These are phyloP conservation scores for Hoplostethus atlanticus DNA, from an alignment of 2,797 vertebrate species.

Conservation along the genomic window DNA sequence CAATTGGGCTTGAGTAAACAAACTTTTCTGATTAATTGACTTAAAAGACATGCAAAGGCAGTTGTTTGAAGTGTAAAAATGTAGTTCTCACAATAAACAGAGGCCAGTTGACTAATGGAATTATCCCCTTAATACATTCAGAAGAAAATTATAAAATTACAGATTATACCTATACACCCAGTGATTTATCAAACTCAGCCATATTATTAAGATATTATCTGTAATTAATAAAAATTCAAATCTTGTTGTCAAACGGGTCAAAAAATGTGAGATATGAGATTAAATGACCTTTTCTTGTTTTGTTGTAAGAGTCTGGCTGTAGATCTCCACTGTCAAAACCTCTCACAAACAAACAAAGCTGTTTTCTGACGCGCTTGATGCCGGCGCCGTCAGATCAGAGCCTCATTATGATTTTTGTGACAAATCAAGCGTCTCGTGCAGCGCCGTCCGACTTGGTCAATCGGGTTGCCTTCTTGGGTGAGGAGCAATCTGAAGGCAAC, in stretches of 20 bases:
- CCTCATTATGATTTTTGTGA: constrained; percentile 35
- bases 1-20: constrained; percentile 68
- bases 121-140: not conserved
- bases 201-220: not conserved
- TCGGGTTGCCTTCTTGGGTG: not conserved
- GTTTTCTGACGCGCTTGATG: constrained; percentile 1
- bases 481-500: constrained; percentile 5
- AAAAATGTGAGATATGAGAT: not conserved
- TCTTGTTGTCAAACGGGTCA: not conserved
- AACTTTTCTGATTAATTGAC: constrained; percentile 60
- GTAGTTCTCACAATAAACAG: constrained; percentile 32
- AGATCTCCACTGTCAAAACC: too few relatives aligned
- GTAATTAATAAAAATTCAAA: not conserved
- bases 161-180: not conserved
- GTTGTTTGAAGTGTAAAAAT: constrained; percentile 71
- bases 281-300: constrained; percentile 6
- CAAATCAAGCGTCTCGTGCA: not conserved
- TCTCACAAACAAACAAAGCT: not conserved
- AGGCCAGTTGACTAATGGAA: constrained; percentile 26
- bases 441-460: not conserved
- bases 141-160: not conserved
- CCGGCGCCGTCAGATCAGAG: constrained; percentile 27
- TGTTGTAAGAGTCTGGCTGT: not conserved
- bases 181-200: not conserved
- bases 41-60: constrained; percentile 61